Base-by-base conservation (phyloP, 2,888 invertebrate species). In the Ochropleura plecta region DNA sequence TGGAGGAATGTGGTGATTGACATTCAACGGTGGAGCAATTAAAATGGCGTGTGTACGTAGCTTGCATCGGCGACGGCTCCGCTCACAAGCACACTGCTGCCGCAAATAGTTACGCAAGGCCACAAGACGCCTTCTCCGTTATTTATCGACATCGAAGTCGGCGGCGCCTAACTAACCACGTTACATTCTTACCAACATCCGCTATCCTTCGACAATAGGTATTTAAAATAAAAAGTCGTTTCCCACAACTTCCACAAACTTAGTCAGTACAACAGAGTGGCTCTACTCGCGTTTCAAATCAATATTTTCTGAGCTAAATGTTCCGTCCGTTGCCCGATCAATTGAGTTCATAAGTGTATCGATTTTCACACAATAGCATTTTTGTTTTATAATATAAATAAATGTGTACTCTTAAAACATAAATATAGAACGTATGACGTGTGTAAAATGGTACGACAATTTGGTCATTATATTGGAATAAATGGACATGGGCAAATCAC, bases 41-140 rank as follows among this genome's bases (percentile, higher is more conserved):
- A 94, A 94, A 94, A 91, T 89, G 87, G 89, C 90, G 69, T 79
- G 76, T 81, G 76, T 83, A 77, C 69, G 70, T 78, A 78, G 82
- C 88, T 86, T 82, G 85, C 84, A 85, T 73, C 82, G 88, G 84
- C 89, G 88, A 85, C 85, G 82, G 88, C 87, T 85, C 88, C 88
- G 87, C 88, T 89, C 88, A 84, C 87, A 87, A 88, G 90, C 91
- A 93, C 89, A 91, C 91, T 92, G 91, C 92, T 89, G 91, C 92
- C 93, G 91, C 93, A 94, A 95, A 95, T 95, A 95, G 93, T 93
- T 93, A 90, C 87, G 90, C 95, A 94, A 96, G 95, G 96, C 91
- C 95, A 88, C 89, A 88, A 86, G 91, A 87, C 93, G 91, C 89
- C 91, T 91, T 90, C 87, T 89, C 83, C 83, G 92, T 91, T 92